Conservation (phyloP, 2,888 invertebrate genomes). For the Caenorhabditis panamensis region DNA sequence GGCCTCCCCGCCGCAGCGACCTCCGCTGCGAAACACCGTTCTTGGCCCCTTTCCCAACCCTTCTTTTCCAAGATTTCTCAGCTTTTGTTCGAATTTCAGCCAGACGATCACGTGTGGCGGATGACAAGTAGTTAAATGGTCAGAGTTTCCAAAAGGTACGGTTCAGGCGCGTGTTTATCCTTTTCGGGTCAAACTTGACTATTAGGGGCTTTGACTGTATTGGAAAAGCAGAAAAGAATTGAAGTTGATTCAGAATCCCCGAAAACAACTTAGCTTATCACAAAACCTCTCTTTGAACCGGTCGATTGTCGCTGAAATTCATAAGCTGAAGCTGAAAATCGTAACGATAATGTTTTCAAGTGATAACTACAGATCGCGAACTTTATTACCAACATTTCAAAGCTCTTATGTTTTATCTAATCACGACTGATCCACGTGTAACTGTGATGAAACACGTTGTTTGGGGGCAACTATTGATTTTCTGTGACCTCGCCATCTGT, state of each 20-base stretch:
- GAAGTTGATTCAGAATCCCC: no score
- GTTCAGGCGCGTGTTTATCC: background rate
- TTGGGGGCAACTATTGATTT: constrained; percentile 42
- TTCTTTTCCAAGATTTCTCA: constrained; percentile 1
- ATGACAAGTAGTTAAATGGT: constrained; percentile 55
- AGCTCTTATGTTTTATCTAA: background rate
- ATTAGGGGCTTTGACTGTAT: no score
- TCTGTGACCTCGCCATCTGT: constrained; percentile 34
- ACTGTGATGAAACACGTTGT: constrained; percentile 30
- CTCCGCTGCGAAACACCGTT: constrained; percentile 34
- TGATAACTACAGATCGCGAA: no score
- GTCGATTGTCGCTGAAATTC: no score
- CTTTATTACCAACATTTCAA: no score
- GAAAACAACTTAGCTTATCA: no score
- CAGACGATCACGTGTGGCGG: constrained; percentile 19
- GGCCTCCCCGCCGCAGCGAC: constrained; percentile 26
- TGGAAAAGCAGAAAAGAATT: no score
- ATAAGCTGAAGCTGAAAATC: no score
- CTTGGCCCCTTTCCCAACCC: background rate
- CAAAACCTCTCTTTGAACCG: no score
- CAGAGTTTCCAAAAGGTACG: constrained; percentile 53
- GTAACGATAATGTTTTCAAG: no score
- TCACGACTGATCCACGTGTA: constrained; percentile 3
- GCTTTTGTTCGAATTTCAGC: constrained; percentile 24
- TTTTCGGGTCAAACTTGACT: background rate